Percentiles rank a stretch among this genome's conserved stretches.
phyloP scores from a whole-genome alignment of 2,888 invertebrate species.

The Coronaproctus castanopsis region DNA sequence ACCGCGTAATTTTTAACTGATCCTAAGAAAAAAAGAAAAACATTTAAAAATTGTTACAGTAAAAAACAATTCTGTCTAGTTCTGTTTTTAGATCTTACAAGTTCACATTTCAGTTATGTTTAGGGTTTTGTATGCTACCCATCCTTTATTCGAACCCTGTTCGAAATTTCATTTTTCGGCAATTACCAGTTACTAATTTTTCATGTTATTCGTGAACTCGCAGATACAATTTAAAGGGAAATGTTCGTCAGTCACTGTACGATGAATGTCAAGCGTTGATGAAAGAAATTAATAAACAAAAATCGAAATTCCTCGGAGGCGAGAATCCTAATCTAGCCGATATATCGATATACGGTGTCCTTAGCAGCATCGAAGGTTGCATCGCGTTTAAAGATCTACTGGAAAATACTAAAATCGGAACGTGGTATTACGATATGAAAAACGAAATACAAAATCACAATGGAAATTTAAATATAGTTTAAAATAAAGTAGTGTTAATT shows the following conservation, averaged over 20 bases:
- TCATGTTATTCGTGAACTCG: too few relatives aligned
- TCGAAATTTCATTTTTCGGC: neutral
- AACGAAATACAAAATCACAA: conserved; percentile 36
- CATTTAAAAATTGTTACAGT: too few relatives aligned
- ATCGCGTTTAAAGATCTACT: conserved; percentile 64
- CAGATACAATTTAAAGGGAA: conserved; percentile 63
- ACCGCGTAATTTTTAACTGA: too few relatives aligned
- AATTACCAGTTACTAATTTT: too few relatives aligned
- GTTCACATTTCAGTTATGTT: too few relatives aligned
- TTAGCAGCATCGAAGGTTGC: conserved; percentile 86
- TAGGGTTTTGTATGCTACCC: too few relatives aligned
- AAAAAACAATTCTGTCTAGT: too few relatives aligned
- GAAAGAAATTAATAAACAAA: conserved; percentile 42
- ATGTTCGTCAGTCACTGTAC: conserved; percentile 74
- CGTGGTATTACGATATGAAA: conserved; percentile 61
- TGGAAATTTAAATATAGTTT: too few relatives aligned
- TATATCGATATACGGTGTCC: conserved; percentile 70
- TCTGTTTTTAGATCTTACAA: too few relatives aligned
- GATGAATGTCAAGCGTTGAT: conserved; percentile 71
- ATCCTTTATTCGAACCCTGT: neutral
- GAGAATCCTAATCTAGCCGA: conserved; percentile 74
- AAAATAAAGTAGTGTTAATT: neutral
- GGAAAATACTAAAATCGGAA: conserved; percentile 46
- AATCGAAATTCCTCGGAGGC: conserved; percentile 67
- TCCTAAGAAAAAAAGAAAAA: too few relatives aligned